These are phyloP conservation scores for Pseudorhombus dupliciocellatus DNA, from an alignment of 2,113 vertebrate species.

Conservation along the genomic window DNA sequence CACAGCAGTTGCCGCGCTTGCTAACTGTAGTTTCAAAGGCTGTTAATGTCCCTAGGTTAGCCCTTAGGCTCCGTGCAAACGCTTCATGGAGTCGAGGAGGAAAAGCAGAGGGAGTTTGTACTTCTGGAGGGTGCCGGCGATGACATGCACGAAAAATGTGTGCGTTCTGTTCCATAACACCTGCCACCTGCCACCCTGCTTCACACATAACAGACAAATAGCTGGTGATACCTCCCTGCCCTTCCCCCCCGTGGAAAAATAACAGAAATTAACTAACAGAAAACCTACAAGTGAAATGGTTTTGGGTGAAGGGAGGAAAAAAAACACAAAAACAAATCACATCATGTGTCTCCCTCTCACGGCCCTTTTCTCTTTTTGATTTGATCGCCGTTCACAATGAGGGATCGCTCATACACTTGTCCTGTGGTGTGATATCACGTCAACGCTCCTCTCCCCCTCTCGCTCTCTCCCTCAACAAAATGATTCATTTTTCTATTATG, in stretches of 20 bases:
- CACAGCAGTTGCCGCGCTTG: slow-evolving; percentile 5
- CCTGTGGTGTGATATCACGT: slow-evolving; percentile 78
- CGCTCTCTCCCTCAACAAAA: slow-evolving; percentile 76
- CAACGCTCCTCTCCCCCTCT: slow-evolving; percentile 29
- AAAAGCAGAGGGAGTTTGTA: slow-evolving; percentile 20
- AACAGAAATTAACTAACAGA: slow-evolving; percentile 54
- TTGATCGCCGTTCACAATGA: slow-evolving; percentile 64
- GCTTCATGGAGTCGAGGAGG: slow-evolving; percentile 11
- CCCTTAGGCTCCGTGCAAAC: slow-evolving; percentile 25
- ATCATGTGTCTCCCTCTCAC: slow-evolving; percentile 21
- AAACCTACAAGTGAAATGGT: slow-evolving; percentile 30
- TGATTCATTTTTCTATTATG: slow-evolving; percentile 92
- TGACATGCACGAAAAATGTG: slow-evolving; percentile 2
- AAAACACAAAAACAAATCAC: slow-evolving; percentile 12
- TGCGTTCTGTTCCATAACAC: slow-evolving; percentile 11
- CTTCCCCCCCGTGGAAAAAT: slow-evolving; percentile 11
- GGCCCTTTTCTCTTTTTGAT: slow-evolving; percentile 21
- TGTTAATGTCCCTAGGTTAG: slow-evolving; percentile 35
- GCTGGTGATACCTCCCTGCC: slow-evolving; percentile 12
- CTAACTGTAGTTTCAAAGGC: slow-evolving; percentile 38
- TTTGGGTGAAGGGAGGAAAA: slow-evolving; percentile 48
- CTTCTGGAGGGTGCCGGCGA: slow-evolving; percentile 19
- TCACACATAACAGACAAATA: slow-evolving; percentile 27
- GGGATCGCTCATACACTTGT: slow-evolving; percentile 76
- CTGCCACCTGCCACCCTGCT: background rate